Evolutionary conservation across 2,888 invertebrate genomes (phyloP), one percentile per base, ranked within the genome.

Genomic region (Nasonovia ribisnigri): DNA sequence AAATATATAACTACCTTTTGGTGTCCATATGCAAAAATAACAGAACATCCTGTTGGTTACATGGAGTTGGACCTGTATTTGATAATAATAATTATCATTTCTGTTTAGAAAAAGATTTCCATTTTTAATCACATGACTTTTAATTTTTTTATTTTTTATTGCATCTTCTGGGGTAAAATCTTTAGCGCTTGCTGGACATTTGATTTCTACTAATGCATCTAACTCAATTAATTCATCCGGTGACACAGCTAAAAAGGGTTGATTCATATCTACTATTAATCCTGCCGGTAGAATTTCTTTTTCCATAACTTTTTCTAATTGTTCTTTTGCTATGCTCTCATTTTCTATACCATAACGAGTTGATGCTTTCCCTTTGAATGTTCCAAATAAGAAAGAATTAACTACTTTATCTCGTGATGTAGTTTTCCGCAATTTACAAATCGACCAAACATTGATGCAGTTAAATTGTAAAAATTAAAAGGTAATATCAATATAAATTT

Each of bases 341-440:
- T 84, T 42, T 43, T 46, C 87, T n/a, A 87, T 87, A 26, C 87
- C 87, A n/a, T 87, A 87, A 29, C 46, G 48, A 48, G 87, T 87
- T n/a, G 87, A 46, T n/a, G 87, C 48, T n/a, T 87, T 48, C 16
- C 87, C 87, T 16, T 48, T 87, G 46, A 48, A 87, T n/a, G 87
- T 87, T 48, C 48, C 87, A 87, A 60, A 29, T 60, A 60, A 29
- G 11, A 60, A n/a, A 60, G 3, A 60, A 60, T 29, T 60, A 60
- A 60, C 60, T 60, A 60, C 29, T 60, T 60, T 60, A 60, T 60
- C 11, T 29, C 60, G 29, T 60, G 29, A 60, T n/a, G 29, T 60
- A 60, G 29, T 60, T 60, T 60, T 60, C 60, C 11, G 60, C 29
- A 60, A 60, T 60, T 60, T n/a, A 60, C 60, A 60, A 60, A n/a